Percentiles rank a stretch among this genome's conserved stretches.
phyloP scores from a whole-genome alignment of 2,888 invertebrate species.

The Automeris io region DNA sequence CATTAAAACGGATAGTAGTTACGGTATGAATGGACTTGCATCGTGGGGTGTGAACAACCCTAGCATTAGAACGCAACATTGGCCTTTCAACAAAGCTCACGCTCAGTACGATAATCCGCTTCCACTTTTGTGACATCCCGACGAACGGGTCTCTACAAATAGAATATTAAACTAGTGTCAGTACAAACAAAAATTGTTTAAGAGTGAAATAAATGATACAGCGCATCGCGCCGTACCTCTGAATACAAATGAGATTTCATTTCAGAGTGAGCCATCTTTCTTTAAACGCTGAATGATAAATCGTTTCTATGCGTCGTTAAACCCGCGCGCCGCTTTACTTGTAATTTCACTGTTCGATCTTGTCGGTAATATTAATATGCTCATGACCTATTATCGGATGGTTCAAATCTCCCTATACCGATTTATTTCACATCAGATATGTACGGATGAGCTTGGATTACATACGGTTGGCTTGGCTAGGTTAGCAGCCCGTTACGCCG shows the following conservation, averaged over 20 bases:
- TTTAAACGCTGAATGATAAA: conserved; percentile 61
- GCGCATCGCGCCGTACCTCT: conserved; percentile 33
- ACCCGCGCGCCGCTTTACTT: conserved; percentile 54
- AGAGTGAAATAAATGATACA: conserved; percentile 58
- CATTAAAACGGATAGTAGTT: conserved; percentile 30
- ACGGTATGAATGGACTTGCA: conserved; percentile 40
- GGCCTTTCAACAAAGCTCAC: conserved; percentile 38
- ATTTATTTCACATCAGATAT: conserved; percentile 63
- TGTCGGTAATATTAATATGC: conserved; percentile 71
- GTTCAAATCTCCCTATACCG: conserved; percentile 47
- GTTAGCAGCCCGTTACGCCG: conserved; percentile 44
- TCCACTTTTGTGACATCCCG: conserved; percentile 53
- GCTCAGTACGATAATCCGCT: conserved; percentile 41
- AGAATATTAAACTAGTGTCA: conserved; percentile 49
- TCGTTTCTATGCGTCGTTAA: conserved; percentile 66
- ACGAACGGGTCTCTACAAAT: conserved; percentile 33
- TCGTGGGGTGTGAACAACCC: conserved; percentile 34
- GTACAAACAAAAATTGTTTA: conserved; percentile 65
- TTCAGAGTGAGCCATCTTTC: conserved; percentile 63
- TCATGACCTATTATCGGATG: conserved; percentile 61
- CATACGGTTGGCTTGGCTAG: conserved; percentile 32
- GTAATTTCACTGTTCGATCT: conserved; percentile 65
- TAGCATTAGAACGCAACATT: conserved; percentile 35
- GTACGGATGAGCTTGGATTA: conserved; percentile 49
- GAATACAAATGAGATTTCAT: conserved; percentile 63